Base-by-base conservation (phyloP, 2,113 vertebrate genomes). In the Zapus hudsonius region DNA sequence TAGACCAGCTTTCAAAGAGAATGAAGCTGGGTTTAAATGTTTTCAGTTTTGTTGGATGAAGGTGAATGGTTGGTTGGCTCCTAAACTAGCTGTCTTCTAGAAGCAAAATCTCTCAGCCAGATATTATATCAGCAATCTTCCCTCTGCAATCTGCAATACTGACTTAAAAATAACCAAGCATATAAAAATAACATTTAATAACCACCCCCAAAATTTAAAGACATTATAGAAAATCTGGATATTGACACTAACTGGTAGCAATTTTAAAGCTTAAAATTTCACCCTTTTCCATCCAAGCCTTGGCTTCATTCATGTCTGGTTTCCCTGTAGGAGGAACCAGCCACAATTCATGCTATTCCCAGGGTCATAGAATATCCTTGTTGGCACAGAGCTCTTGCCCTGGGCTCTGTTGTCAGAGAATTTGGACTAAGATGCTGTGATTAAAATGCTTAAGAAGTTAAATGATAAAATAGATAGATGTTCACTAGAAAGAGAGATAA, bases 361-460 rank as follows among this genome's bases (percentile, higher is more conserved):
- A 52, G 3, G 25, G 52, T 80, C 52, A 76, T 63, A 75, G 73
- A 40, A 63, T 25, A 52, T 33, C 64, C 88, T 4, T 11, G 13
- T 55, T 76, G 47, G 55, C 63, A 55, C 47, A 90, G 0, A 33
- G n/a, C 42, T 90, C 73, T 27, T n/a, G 4, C 42, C 63, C 44
- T 63, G 4, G 55, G 36, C 55, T 95, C 59, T 87, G 70, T 29
- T 70, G 84, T 70, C 23, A 70, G 64, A 74, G 47, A 36, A 63
- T 1, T 23, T 89, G 19, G 25, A 64, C 13, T 38, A 33, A 70
- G 44, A 72, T 4, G 42, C 1, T 40, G 12, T 44, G 44, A 63
- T 69, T 63, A 70, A 85, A 85, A 80, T 92, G 52, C 61, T 87
- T 7, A 57, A 82, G 73, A 89, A 73, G 44, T 61, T 29, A 93